Evolutionary conservation across 1,140 invertebrate species (phyloP).

Genomic region (Diorhabda elongata): DNA sequence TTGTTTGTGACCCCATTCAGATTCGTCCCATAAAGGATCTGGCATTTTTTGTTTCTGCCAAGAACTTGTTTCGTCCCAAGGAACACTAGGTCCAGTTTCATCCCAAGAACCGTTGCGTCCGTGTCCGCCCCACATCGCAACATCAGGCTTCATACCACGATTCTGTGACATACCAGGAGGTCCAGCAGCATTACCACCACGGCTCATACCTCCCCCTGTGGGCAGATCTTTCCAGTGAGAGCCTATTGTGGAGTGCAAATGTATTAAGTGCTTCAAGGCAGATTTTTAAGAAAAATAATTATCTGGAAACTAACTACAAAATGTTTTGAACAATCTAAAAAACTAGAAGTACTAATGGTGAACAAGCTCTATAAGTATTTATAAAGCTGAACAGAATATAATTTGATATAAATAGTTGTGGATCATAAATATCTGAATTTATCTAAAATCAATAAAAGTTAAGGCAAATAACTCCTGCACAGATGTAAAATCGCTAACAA

Average conservation of each 20-base stretch:
- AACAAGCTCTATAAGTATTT: too few relatives aligned
- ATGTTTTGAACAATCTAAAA: neutral
- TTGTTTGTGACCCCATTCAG: constrained; percentile 61
- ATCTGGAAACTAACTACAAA: neutral
- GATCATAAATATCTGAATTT: too few relatives aligned
- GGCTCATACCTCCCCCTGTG: constrained; percentile 50
- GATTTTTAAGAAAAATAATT: neutral
- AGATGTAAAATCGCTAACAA: too few relatives aligned
- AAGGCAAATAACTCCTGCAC: too few relatives aligned
- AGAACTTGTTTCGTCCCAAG: constrained; percentile 63
- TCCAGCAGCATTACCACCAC: constrained; percentile 35
- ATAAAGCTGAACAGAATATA: too few relatives aligned
- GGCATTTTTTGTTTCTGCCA: constrained; percentile 50
- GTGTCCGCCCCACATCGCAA: constrained; percentile 50
- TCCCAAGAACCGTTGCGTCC: constrained; percentile 69
- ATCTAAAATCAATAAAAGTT: too few relatives aligned
- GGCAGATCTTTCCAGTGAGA: constrained; percentile 75
- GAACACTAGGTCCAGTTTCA: constrained; percentile 52
- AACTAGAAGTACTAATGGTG: too few relatives aligned
- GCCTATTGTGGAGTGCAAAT: constrained; percentile 32
- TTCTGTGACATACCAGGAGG: constrained; percentile 46
- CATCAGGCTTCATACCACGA: constrained; percentile 45
- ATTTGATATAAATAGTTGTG: too few relatives aligned
- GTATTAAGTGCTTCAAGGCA: constrained; percentile 3
- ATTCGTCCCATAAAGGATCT: constrained; percentile 53